Evolutionary conservation across 2,888 invertebrate species (phyloP), one percentile per base, ranked within the genome.

Genomic region (Hemithea aestivaria): DNA sequence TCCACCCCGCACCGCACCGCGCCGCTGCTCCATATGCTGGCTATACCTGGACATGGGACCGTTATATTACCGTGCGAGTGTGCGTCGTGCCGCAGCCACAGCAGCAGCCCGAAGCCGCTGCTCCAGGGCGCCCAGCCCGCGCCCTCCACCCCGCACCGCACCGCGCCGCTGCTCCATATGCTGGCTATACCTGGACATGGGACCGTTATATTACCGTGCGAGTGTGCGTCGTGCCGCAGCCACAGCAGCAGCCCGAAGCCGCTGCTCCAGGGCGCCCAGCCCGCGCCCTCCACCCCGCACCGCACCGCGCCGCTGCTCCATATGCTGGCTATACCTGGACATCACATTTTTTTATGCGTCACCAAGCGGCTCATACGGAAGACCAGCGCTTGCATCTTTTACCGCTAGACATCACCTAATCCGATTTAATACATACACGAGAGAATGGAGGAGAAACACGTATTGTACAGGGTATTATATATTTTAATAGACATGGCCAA

Each of bases 121-220:
- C 87, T 61, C 91, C 91, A 91, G 41, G 90, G 84, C 43, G 89
- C 88, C 91, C 91, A 92, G 48, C 87, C 88, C 51, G 87, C 77
- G 56, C 85, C 87, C 56, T 73, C 79, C 51, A 71, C 69, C 38
- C 74, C 73, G 48, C 67, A 64, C 10, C 77, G 66, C 37, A 75
- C 53, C 40, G 88, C 89, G 56, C 75, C 53, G 60, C 1, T 45
- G 28, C 25, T 70, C 84, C 87, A 85, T 38, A 70, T 51, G 0
- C 82, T 80, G 35, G 23, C 33, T 24, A 78, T 53, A 16, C 81
- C 87, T 85, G 52, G 23, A 3, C 20, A 28, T 12, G 20, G 12
- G 6, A 32, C 7, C 9, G 2, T 16, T n/a, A n/a, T n/a, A n/a
- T n/a, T n/a, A n/a, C n/a, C n/a, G 1, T 37, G 16, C 3, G 2